Percentiles rank a stretch among this genome's conserved stretches.
Evolutionary conservation across 2,888 invertebrate species (phyloP).

Genomic region (Tricholauxania praeusta): DNA sequence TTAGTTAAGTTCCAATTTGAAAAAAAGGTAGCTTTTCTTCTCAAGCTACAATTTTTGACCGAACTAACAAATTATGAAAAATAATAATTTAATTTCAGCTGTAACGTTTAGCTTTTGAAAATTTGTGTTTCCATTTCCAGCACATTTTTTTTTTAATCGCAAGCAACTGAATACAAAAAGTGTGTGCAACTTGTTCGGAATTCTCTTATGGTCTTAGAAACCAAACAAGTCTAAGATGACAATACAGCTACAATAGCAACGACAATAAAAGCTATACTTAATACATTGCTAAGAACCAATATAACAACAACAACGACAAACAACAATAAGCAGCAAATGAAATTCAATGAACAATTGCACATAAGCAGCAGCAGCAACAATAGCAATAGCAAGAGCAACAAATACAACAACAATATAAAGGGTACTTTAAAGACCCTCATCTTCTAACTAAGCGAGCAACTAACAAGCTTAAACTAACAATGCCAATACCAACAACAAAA

Average conservation of each 20-base stretch:
- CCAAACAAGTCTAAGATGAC: constrained; percentile 26
- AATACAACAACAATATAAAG: constrained; percentile 3
- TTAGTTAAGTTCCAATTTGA: too few species aligned
- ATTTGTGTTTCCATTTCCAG: constrained; percentile 23
- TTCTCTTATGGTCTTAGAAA: constrained; percentile 38
- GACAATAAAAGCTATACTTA: too few species aligned
- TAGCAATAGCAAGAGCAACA: constrained; percentile 7
- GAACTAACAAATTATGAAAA: too few species aligned
- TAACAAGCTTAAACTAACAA: constrained; percentile 35
- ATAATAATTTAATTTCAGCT: too few species aligned
- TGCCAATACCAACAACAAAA: constrained; percentile 23
- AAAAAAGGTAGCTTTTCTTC: too few species aligned
- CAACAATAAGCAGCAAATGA: constrained; percentile 17
- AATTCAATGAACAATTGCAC: constrained; percentile 30
- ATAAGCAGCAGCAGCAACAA: constrained; percentile 6
- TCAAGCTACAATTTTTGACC: too few species aligned
- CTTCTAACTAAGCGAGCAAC: neutral
- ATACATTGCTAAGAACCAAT: constrained; percentile 6
- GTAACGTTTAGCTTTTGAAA: neutral
- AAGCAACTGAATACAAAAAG: neutral
- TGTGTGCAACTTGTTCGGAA: constrained; percentile 28
- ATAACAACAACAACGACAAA: constrained; percentile 15
- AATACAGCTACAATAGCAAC: constrained; percentile 11
- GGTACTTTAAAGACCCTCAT: neutral
- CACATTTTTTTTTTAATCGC: constrained; percentile 39